Evolutionary conservation across 2,113 vertebrate genomes (phyloP), one percentile per base, ranked within the genome.

Genomic region (Oreocharis arfaki): DNA sequence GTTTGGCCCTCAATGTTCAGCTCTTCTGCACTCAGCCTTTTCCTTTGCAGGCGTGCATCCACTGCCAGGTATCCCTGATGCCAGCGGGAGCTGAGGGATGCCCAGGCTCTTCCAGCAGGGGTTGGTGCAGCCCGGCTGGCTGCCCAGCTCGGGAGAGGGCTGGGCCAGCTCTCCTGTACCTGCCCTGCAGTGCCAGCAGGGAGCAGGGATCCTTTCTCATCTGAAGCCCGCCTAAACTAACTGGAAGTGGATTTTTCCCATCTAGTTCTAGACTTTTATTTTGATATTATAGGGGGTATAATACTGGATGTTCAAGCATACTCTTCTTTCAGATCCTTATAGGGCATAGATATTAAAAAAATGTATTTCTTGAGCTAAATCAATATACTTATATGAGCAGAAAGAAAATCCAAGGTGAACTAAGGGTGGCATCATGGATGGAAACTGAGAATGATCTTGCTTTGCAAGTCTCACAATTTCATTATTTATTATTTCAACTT

Each of bases 401-500:
- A 86, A 80, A 86, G 55, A 91, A 90, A 84, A 88, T 60, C 52
- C 47, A 50, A 32, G 63, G 53, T 89, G 70, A 94, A 82, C 46
- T 57, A 87, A 53, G 28, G 37, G 59, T 65, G n/a, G 46, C 23
- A 19, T 79, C 19, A 24, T 49, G 35, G 79, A 76, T 69, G 32
- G 59, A 76, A 89, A 80, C 82, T 22, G 37, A 93, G 65, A 68
- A 87, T 71, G 28, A 46, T 26, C 44, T 84, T 75, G 41, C 16
- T 85, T 83, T 91, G 27, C 78, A 85, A 90, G 75, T 63, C 57
- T 91, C 75, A 80, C 33, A 26, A 27, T 60, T 63, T 67, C 35
- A 84, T 93, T 87, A 56, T 79, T 87, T 93, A 64, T 88, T 86
- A 79, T 77, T 80, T 95, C 79, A 76, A 68, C 63, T 92, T 91